Evolutionary conservation across 2,113 vertebrate genomes (phyloP).

Genomic region (Poeciliopsis turrubarensis): DNA sequence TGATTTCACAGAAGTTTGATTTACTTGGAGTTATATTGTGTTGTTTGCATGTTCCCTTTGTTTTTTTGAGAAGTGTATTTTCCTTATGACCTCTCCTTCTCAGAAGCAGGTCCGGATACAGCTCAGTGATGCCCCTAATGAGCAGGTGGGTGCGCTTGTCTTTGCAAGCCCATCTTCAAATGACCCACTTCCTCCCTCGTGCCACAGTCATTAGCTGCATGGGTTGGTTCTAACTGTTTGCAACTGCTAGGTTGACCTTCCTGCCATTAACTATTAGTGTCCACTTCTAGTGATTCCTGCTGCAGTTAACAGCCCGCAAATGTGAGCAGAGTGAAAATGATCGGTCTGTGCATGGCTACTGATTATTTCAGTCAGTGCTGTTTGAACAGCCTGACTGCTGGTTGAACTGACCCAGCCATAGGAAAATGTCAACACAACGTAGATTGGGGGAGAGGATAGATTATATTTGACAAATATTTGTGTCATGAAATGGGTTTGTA

Average conservation of each 20-base stretch:
- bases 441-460: not conserved
- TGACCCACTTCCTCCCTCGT: not conserved
- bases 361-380: not conserved
- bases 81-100: conserved; percentile 64
- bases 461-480: not conserved
- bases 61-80: too few species aligned
- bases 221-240: conserved; percentile 38
- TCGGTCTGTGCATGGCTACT: conserved; percentile 18
- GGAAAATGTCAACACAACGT: conserved; percentile 8
- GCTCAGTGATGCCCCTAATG: conserved; percentile 74
- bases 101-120: conserved; percentile 85
- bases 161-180: too few species aligned
- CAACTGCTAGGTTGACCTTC: not conserved
- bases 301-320: not conserved
- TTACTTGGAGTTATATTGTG: too few species aligned
- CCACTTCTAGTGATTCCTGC: not conserved
- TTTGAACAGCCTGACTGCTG: not conserved
- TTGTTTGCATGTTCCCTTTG: too few species aligned
- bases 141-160: conserved; percentile 75
- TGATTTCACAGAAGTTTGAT: too few species aligned
- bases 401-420: not conserved
- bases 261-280: not conserved
- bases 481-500: too few species aligned
- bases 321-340: conserved; percentile 4
- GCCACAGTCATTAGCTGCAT: conserved; percentile 53